These are phyloP conservation scores for Menidia menidia DNA, from an alignment of 2,797 vertebrate genomes.

Conservation along the genomic window DNA sequence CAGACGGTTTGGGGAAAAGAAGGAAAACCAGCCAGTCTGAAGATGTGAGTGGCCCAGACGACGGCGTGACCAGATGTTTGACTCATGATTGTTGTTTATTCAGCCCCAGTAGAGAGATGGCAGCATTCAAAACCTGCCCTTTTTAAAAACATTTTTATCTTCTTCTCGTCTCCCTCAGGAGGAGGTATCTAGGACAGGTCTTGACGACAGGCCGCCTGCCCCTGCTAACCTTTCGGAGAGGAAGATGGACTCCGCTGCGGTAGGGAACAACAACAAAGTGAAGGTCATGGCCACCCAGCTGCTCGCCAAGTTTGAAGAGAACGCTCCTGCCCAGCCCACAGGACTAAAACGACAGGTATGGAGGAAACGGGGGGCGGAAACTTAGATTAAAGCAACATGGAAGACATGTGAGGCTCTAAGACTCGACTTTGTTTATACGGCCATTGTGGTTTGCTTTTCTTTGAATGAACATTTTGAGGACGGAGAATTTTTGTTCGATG, in stretches of 20 bases:
- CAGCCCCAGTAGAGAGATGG: slow-evolving; percentile 13
- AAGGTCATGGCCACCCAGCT: slow-evolving; percentile 98
- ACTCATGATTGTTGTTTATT: slow-evolving; percentile 23
- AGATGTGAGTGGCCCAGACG: slow-evolving; percentile 86
- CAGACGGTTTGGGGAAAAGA: slow-evolving; percentile 92
- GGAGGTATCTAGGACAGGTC: slow-evolving; percentile 78
- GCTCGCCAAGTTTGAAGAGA: slow-evolving; percentile 97
- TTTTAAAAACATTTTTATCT: not conserved
- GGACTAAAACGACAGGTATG: slow-evolving; percentile 93
- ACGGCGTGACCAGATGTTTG: slow-evolving; percentile 3
- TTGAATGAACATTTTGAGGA: slow-evolving; percentile 5
- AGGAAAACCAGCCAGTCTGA: slow-evolving; percentile 96
- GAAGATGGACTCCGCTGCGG: slow-evolving; percentile 82
- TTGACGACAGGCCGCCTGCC: slow-evolving; percentile 84
- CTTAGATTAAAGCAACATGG: not conserved
- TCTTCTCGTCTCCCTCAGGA: slow-evolving; percentile 78
- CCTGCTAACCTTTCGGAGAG: slow-evolving; percentile 84
- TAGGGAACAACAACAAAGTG: slow-evolving; percentile 92
- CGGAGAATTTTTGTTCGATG: not conserved
- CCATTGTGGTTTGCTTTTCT: slow-evolving; percentile 19
- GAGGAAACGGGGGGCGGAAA: not conserved
- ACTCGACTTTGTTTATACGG: not conserved
- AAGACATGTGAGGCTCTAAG: not conserved
- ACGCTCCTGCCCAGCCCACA: slow-evolving; percentile 85
- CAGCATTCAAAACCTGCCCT: not conserved